phyloP scores from a whole-genome alignment of 2,113 vertebrate genomes.

The Zosterops borbonicus region DNA sequence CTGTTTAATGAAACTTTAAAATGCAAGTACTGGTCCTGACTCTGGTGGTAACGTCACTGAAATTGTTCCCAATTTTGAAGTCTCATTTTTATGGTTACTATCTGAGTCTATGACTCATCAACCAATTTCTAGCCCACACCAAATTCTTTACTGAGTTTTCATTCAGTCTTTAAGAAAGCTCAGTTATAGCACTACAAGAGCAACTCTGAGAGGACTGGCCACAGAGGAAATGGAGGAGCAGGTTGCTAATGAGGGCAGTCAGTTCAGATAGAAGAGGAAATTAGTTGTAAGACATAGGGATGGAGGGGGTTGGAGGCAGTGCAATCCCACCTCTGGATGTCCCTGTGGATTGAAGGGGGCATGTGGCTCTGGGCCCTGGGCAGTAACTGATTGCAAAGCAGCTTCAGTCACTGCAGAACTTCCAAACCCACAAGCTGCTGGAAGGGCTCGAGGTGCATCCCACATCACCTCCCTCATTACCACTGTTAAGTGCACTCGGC shows the following conservation, averaged over 20 bases:
- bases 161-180: conserved; percentile 28
- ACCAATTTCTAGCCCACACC: conserved; percentile 35
- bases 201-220: not conserved
- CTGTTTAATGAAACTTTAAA: conserved; percentile 50
- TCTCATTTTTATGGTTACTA: conserved; percentile 47
- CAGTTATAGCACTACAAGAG: not conserved
- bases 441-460: not conserved
- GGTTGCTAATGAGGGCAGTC: not conserved
- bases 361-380: not conserved
- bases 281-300: not conserved
- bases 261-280: not conserved
- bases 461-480: not conserved
- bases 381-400: not conserved
- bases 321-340: not conserved
- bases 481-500: not conserved
- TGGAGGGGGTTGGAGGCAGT: not conserved
- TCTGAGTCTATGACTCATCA: conserved; percentile 36
- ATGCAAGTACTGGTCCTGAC: not conserved
- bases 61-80: conserved; percentile 31
- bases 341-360: not conserved
- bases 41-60: not conserved
- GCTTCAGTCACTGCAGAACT: not conserved
- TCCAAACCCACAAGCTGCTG: not conserved
- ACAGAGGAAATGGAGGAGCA: not conserved
- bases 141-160: conserved; percentile 1